Evolutionary conservation across 2,888 invertebrate species (phyloP), one percentile per base, ranked within the genome.

Genomic region (Noctua janthe): DNA sequence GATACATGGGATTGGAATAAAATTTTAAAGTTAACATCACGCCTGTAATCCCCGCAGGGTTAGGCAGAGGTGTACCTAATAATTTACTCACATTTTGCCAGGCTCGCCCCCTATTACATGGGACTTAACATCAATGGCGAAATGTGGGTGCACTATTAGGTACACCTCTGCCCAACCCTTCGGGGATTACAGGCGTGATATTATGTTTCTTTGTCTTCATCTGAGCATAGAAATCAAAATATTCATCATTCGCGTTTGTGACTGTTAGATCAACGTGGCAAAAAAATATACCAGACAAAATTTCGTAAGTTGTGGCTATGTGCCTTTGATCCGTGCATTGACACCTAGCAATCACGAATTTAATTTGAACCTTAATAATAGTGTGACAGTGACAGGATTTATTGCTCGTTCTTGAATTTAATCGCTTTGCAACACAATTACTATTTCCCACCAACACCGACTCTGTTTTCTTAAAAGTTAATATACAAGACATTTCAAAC

Each of bases 401-500:
- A 79, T 66, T 39, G 39, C 74, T 67, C 29, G 39, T n/a, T 69
- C 47, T 62, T 29, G 59, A 64, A 64, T 80, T 80, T 70, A 75
- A 76, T 75, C 17, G 47, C 17, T 49, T 85, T 59, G 76, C 79
- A 56, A 78, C 39, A 79, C 39, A 79, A 70, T 79, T 73, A 86
- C 83, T 67, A 76, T 56, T 5, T 74, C 56, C 3, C n/a, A 59
- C 43, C 29, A 23, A 67, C 54, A n/a, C 15, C 8, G 23, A 71
- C 51, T 72, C 64, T 80, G 5, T 80, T 86, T 78, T 80, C 83
- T 76, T 80, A 74, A 49, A 66, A 81, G 47, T 74, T 84, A 76
- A 71, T 66, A 64, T 66, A 56, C 59, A 59, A 75, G 70, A 76
- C 74, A 85, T 82, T 85, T 78, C 56, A 62, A 78, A 73, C 66